Evolutionary conservation across 2,888 invertebrate genomes (phyloP), one percentile per base, ranked within the genome.

Genomic region (Yponomeuta evonymella): DNA sequence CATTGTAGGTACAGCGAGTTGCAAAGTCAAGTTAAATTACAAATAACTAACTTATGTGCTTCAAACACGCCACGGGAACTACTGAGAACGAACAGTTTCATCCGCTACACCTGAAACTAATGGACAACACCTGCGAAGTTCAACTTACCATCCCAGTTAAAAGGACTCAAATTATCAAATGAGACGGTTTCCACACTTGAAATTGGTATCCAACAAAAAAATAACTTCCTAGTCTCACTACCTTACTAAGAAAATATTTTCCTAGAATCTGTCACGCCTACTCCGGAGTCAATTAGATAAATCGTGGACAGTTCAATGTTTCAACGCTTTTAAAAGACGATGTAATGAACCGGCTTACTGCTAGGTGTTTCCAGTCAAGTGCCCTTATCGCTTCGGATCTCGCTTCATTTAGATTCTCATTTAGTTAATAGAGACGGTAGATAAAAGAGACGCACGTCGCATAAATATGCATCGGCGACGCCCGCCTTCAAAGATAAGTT

Each of bases 361-460:
- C 85, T 79, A 87, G 84, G 83, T 87, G 85, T 88, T 84, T 83
- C 79, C 79, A 86, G 83, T 86, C 84, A 84, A 87, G 85, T 83
- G 83, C 80, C 83, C 85, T 90, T 92, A 91, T 92, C 91, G 84
- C 81, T 85, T 88, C 81, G 84, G 83, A 92, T 91, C 90, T 90
- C 84, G 79, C 81, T 86, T 88, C 88, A 86, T 90, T 90, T 90
- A 89, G 88, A 88, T 84, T 83, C 84, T 86, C 88, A 90, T 90
- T 90, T 89, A 89, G 87, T 87, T 88, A 88, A 83, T 85, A 76
- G 86, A 81, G 83, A 81, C 79, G 80, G 81, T 68, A 87, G 91
- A 91, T 90, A 90, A 71, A 68, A 89, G 83, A 79, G 79, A 77
- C 80, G 80, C 81, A 80, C 82, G 84, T 84, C 82, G 87, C 85